Evolutionary conservation across 2,888 invertebrate species (phyloP).

Genomic region (Griposia aprilina): DNA sequence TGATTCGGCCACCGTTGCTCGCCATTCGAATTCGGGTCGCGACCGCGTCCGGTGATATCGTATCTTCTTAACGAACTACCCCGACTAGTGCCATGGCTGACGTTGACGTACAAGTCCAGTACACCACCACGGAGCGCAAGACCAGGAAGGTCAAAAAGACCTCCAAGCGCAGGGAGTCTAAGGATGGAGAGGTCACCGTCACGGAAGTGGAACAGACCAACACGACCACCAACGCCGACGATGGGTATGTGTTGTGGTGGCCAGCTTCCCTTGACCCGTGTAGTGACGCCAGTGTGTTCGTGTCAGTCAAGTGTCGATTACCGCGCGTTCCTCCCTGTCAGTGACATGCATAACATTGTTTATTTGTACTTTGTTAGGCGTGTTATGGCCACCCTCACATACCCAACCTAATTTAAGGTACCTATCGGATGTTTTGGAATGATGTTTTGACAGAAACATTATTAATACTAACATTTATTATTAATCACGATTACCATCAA

Average conservation of each 20-base stretch:
- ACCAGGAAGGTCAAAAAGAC: slow-evolving; percentile 97
- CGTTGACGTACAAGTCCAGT: slow-evolving; percentile 96
- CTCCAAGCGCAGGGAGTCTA: slow-evolving; percentile 94
- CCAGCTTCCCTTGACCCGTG: slow-evolving; percentile 81
- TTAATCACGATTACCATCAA: not conserved
- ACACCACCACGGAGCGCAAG: slow-evolving; percentile 96
- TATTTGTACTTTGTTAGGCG: slow-evolving; percentile 73
- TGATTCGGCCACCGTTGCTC: slow-evolving; percentile 87
- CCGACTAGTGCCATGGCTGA: slow-evolving; percentile 93
- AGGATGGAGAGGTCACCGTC: slow-evolving; percentile 95
- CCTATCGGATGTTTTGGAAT: slow-evolving; percentile 68
- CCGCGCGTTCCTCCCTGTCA: slow-evolving; percentile 74
- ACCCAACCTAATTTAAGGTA: slow-evolving; percentile 90
- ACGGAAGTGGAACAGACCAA: slow-evolving; percentile 94
- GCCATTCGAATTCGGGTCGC: slow-evolving; percentile 91
- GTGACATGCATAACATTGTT: slow-evolving; percentile 76
- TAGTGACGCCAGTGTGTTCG: slow-evolving; percentile 72
- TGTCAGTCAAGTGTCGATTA: slow-evolving; percentile 82
- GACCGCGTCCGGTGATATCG: slow-evolving; percentile 89
- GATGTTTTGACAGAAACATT: slow-evolving; percentile 15
- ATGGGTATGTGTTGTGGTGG: slow-evolving; percentile 96
- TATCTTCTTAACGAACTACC: slow-evolving; percentile 75
- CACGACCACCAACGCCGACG: slow-evolving; percentile 92
- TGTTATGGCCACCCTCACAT: slow-evolving; percentile 89
- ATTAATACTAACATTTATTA: slow-evolving; percentile 23